phyloP scores from a whole-genome alignment of 2,113 vertebrate species.

The Gnathochromis pfefferi region DNA sequence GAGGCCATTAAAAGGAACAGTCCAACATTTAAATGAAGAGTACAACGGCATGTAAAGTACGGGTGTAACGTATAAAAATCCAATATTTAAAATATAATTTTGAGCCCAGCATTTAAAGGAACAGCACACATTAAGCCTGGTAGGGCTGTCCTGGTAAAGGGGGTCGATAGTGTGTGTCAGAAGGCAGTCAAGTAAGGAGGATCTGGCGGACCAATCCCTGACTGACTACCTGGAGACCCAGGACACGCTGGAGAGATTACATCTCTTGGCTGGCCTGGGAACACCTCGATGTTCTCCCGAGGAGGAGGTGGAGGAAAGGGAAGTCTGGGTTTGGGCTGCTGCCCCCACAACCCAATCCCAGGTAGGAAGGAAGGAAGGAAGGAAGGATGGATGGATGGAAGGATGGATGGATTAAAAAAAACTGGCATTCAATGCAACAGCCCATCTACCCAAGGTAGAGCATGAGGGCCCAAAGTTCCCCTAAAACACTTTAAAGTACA shows the following conservation, averaged over 20 bases:
- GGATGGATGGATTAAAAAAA: background rate
- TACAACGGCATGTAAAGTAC: background rate
- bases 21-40: background rate
- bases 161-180: background rate
- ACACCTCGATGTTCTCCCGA: background rate
- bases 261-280: background rate
- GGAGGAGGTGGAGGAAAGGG: background rate
- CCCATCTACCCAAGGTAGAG: background rate
- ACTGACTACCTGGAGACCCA: background rate
- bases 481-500: background rate
- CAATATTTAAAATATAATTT: accelerated
- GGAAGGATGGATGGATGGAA: accelerated
- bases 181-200: background rate
- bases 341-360: background rate
- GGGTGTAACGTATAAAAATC: background rate
- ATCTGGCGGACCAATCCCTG: accelerated
- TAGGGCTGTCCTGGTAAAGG: background rate
- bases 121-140: background rate
- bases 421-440: background rate
- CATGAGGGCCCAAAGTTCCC: background rate
- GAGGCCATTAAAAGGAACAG: background rate
- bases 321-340: background rate
- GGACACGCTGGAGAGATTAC: background rate
- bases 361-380: background rate
- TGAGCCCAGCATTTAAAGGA: background rate